These are phyloP conservation scores for Drosophila histrio DNA, from an alignment of 2,888 invertebrate species.

Conservation along the genomic window DNA sequence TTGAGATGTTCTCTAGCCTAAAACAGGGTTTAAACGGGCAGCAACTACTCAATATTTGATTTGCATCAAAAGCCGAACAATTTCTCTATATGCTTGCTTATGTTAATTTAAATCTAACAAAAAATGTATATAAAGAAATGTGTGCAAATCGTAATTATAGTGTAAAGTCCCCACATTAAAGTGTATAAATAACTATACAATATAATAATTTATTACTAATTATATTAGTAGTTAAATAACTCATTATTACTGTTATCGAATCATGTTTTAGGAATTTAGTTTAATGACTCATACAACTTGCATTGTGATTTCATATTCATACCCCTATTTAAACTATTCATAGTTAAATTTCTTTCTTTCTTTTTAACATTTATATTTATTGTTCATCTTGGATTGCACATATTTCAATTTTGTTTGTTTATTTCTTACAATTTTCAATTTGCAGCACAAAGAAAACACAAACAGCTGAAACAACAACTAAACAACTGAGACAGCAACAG, in stretches of 20 bases:
- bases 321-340: neutral
- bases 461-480: conserved; percentile 5
- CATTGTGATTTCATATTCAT: neutral
- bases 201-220: neutral
- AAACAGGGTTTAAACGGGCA: neutral
- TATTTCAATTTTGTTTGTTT: conserved; percentile 19
- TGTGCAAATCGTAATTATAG: neutral
- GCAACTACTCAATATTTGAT: neutral
- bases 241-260: neutral
- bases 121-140: neutral
- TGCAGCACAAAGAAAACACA: conserved; percentile 28
- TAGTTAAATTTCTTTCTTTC: neutral
- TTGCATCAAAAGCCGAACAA: neutral
- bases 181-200: neutral
- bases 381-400: neutral
- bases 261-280: neutral
- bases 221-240: neutral
- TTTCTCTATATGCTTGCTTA: neutral
- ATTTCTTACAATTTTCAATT: conserved; percentile 10
- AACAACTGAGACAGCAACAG: conserved; percentile 20
- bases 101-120: neutral
- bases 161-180: neutral
- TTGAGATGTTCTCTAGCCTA: neutral
- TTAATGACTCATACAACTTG: neutral
- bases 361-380: neutral